These are phyloP conservation scores for Tuberolachnus salignus DNA, from an alignment of 2,888 invertebrate genomes.

Conservation along the genomic window DNA sequence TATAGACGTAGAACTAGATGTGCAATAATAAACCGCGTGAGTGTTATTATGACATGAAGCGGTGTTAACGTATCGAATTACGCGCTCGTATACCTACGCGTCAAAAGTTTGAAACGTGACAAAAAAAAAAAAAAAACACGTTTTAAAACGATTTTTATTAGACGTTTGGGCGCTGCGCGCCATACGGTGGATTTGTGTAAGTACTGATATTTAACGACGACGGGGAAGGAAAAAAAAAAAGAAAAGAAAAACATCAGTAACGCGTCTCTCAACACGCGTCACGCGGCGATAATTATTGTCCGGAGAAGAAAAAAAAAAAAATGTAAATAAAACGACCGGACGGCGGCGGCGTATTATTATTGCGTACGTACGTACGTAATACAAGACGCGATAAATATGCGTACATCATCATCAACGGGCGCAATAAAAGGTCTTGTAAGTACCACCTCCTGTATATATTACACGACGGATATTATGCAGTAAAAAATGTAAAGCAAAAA, in stretches of 20 bases:
- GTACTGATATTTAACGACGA: neutral
- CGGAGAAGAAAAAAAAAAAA: constrained; percentile 4
- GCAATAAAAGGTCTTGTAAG: constrained; percentile 28
- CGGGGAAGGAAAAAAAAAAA: neutral
- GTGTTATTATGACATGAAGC: neutral
- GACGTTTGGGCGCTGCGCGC: neutral
- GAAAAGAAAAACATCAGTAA: neutral
- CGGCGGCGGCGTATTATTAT: constrained; percentile 15
- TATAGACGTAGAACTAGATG: no score
- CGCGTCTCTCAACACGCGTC: constrained; percentile 10
- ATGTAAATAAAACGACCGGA: constrained; percentile 35
- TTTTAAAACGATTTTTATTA: neutral
- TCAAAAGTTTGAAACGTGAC: constrained; percentile 19
- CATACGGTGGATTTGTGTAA: neutral
- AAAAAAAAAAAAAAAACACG: neutral
- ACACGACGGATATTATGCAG: no score
- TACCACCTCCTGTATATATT: neutral
- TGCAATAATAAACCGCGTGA: no score
- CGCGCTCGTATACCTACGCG: neutral
- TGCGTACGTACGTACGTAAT: neutral
- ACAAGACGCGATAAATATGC: neutral
- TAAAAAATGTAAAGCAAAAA: no score
- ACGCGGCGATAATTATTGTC: constrained; percentile 37
- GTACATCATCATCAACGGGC: neutral
- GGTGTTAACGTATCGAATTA: constrained; percentile 33